These are phyloP conservation scores for Chymomyza procnemis DNA, from an alignment of 2,888 invertebrate genomes.

Conservation along the genomic window DNA sequence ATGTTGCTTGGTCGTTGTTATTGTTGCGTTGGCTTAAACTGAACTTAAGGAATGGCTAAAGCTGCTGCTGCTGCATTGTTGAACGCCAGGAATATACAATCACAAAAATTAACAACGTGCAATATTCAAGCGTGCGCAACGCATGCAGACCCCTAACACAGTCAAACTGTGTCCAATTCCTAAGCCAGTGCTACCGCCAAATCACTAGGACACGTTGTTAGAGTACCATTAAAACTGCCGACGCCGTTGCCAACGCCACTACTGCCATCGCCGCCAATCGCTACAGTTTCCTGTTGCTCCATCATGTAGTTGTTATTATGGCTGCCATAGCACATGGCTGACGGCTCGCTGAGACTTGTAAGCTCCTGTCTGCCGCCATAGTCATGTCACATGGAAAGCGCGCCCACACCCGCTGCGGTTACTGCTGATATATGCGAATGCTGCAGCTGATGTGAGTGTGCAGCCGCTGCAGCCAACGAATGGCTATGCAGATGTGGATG, in stretches of 20 bases:
- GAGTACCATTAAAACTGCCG: conserved; percentile 28
- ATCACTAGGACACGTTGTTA: conserved; percentile 58
- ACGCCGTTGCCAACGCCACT: conserved; percentile 23
- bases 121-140: conserved; percentile 61
- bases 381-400: conserved; percentile 76
- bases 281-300: conserved; percentile 25
- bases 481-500: conserved; percentile 79
- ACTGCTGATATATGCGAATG: conserved; percentile 69
- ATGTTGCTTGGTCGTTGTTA: conserved; percentile 9
- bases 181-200: conserved; percentile 55
- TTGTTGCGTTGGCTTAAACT: background rate
- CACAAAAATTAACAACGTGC: conserved; percentile 76
- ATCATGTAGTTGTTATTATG: conserved; percentile 27
- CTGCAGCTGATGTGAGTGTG: conserved; percentile 71
- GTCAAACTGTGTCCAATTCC: background rate
- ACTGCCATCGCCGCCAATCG: too few species aligned
- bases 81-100: conserved; percentile 69
- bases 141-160: conserved; percentile 14
- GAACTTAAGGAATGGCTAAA: background rate
- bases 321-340: background rate
- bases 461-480: conserved; percentile 70
- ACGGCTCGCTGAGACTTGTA: background rate
- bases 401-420: conserved; percentile 64
- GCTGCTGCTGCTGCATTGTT: background rate
- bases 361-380: conserved; percentile 30